Evolutionary conservation across 2,797 vertebrate genomes (phyloP).

Genomic region (Dendrocincla fuliginosa): DNA sequence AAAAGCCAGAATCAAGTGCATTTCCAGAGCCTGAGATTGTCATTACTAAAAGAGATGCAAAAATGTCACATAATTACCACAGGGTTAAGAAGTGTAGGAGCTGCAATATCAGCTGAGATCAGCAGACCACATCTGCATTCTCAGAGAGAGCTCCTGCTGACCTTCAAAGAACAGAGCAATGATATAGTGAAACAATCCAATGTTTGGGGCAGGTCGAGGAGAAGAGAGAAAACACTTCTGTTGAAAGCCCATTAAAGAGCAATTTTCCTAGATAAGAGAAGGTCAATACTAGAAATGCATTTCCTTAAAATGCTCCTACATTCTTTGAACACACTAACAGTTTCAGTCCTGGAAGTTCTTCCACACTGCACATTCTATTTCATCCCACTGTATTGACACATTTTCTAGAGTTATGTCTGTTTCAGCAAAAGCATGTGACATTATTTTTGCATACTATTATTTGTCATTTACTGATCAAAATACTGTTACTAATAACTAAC

Average conservation of each 20-base stretch:
- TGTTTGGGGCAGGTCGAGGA: not conserved
- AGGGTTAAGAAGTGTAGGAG: rapidly evolving
- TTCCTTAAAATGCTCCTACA: not conserved
- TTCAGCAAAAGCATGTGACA: not conserved
- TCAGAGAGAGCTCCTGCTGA: not conserved
- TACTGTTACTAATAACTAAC: not conserved
- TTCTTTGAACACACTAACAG: not conserved
- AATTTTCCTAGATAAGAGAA: not conserved
- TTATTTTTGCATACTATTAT: not conserved
- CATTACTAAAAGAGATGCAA: not conserved
- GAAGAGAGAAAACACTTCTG: not conserved
- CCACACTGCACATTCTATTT: not conserved
- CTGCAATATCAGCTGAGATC: not conserved
- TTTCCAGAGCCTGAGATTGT: not conserved
- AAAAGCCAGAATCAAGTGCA: not conserved
- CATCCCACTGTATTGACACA: not conserved
- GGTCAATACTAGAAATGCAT: not conserved
- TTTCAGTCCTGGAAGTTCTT: not conserved
- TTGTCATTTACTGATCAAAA: not conserved
- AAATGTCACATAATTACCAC: not conserved
- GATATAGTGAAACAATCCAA: not conserved
- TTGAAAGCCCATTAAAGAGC: not conserved
- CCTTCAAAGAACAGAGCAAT: not conserved
- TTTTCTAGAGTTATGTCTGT: not conserved
- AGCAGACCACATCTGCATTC: not conserved